These are phyloP conservation scores for Platycheirus albimanus DNA, from an alignment of 2,888 invertebrate genomes.

Conservation along the genomic window DNA sequence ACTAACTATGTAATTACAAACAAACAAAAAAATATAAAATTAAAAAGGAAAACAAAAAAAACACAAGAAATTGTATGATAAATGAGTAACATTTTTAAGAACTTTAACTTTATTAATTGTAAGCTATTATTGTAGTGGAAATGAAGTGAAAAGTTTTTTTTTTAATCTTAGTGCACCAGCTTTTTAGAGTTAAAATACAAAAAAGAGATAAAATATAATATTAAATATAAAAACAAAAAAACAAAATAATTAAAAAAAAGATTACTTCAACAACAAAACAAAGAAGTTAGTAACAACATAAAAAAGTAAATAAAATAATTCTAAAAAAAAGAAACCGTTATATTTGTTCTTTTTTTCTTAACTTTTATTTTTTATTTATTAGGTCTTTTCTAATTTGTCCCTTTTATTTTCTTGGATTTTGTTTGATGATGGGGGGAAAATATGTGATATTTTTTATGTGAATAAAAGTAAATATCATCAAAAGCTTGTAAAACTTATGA, in stretches of 20 bases:
- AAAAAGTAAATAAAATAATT: conserved; percentile 72
- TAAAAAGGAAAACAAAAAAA: no score
- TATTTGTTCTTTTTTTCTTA: conserved; percentile 20
- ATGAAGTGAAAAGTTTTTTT: conserved; percentile 59
- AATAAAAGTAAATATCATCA: no score
- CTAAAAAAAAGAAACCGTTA: conserved; percentile 57
- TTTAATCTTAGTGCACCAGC: conserved; percentile 73
- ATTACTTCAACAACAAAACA: conserved; percentile 71
- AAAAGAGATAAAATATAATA: conserved; percentile 68
- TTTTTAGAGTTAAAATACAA: conserved; percentile 71
- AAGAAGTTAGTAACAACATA: conserved; percentile 70
- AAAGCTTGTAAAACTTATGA: no score
- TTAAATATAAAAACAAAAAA: conserved; percentile 51
- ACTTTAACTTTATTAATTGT: conserved; percentile 67
- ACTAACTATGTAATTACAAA: conserved; percentile 62
- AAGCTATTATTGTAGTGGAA: conserved; percentile 73
- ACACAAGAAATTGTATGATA: conserved; percentile 36
- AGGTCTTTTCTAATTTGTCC: conserved; percentile 3
- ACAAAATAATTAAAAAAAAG: conserved; percentile 47
- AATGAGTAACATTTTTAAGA: conserved; percentile 50
- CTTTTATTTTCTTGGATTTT: background rate
- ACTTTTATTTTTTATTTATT: conserved; percentile 4
- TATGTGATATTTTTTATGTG: conserved; percentile 11
- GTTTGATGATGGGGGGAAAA: conserved; percentile 7
- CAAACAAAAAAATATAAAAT: conserved; percentile 27